These are phyloP conservation scores for Bergia sp. DNA, from an alignment of 92 coral and sea anemone genomes.

Conservation along the genomic window DNA sequence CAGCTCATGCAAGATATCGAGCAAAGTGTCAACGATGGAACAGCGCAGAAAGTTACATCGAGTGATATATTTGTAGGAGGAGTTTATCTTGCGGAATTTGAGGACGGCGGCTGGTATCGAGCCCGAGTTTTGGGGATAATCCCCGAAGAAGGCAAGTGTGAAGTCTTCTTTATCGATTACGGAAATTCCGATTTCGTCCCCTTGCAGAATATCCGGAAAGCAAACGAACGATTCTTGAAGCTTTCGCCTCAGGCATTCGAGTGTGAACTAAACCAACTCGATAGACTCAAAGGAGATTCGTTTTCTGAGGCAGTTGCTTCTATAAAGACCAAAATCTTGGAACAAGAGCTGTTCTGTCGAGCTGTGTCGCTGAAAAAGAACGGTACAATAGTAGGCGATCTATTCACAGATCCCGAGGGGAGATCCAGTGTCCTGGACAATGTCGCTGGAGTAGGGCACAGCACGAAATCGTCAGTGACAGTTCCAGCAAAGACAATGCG, in stretches of 20 bases:
- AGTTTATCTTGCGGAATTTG: constrained; percentile 82
- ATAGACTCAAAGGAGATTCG: constrained; percentile 58
- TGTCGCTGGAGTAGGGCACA: constrained; percentile 57
- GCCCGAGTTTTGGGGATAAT: constrained; percentile 82
- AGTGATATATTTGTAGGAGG: constrained; percentile 68
- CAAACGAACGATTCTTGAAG: constrained; percentile 70
- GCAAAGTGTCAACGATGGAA: constrained; percentile 57
- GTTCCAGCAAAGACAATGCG: not conserved
- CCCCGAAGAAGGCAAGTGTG: constrained; percentile 52
- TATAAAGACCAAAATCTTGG: constrained; percentile 69
- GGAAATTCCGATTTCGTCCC: constrained; percentile 88
- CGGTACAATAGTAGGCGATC: constrained; percentile 63
- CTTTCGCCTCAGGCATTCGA: constrained; percentile 85
- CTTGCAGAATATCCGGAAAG: constrained; percentile 59
- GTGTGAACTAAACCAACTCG: constrained; percentile 79
- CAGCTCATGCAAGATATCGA: constrained; percentile 88
- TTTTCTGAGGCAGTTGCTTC: constrained; percentile 55
- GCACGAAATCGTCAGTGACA: constrained; percentile 36
- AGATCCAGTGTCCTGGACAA: constrained; percentile 56
- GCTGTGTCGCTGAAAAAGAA: constrained; percentile 77
- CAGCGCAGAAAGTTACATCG: constrained; percentile 47
- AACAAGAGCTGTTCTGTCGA: constrained; percentile 76
- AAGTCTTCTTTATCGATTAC: constrained; percentile 91
- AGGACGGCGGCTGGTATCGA: constrained; percentile 90
- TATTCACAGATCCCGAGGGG: constrained; percentile 76